Evolutionary conservation across 1,140 invertebrate genomes (phyloP), one percentile per base, ranked within the genome.

Genomic region (Polypedilum vanderplanki): DNA sequence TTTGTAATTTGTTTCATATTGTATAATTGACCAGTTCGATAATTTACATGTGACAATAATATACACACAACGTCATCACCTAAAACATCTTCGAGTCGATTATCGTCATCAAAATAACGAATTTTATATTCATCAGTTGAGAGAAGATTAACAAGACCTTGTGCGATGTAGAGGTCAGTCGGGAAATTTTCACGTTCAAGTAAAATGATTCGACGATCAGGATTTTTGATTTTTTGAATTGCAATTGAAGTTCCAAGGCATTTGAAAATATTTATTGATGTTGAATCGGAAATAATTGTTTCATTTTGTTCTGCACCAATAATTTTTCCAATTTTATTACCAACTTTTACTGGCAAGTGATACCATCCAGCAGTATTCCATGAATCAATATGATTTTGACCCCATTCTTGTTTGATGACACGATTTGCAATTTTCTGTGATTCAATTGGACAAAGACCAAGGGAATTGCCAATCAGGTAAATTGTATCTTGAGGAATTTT

Each of bases 401-500:
- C 81, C 75, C 83, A 78, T 7, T 77, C 77, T 40, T 77, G 77
- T 9, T 80, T 77, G 7, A 83, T 73, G 0, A 76, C 79, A 41
- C 79, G 81, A 7, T 80, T 81, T 7, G 79, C 78, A 8, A 15
- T 57, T 57, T 12, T 17, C 3, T 12, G n/a, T 57, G 46, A 15
- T 17, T 12, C 46, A 57, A 12, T 9, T 57, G 46, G 46, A 57
- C 46, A 17, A 15, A 82, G 77, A 1, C 83, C 83, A 24, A 83
- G 75, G 0, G 82, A 83, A 73, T 84, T 83, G 0, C 83, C 83
- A 41, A 81, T 83, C 78, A 84, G 79, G 76, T 83, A 84, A 40
- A 83, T 82, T 15, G 41, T 75, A 18, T 77, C 79, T 75, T 81
- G 77, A 64, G 79, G 79, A 20, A 81, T 12, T 73, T 79, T 80